Base-by-base conservation (phyloP, 2,888 invertebrate species). In the Didymodactylos carnosus region DNA sequence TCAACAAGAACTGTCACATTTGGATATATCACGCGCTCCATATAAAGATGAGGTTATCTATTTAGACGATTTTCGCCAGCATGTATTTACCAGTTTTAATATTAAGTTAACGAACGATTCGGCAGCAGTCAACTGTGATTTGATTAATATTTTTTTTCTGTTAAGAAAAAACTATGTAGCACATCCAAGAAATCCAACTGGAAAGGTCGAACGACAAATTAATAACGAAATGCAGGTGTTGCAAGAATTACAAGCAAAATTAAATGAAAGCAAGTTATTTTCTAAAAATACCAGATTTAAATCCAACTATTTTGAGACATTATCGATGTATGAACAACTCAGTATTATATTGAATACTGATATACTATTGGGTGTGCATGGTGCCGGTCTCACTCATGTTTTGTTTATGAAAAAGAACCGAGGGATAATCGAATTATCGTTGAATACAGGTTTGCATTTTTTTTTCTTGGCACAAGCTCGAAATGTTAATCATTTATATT, bases 281-380 rank as follows among this genome's bases (percentile, higher is more conserved):
- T 51, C 75, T 43, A 72, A 75, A 39, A 76, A 75, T 14, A 77
- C 78, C 69, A 71, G 69, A 39, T 76, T 82, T 0, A 76, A 62
- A 23, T 81, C 78, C 11, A 49, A 80, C 14, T 81, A 82, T 76
- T 77, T 82, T 16, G 83, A 83, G 53, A 46, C 76, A 8, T 76
- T 80, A 70, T 51, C 77, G 11, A 79, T 83, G 78, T 53, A 76
- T 14, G 72, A 79, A 27, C 83, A 83, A 77, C 76, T 83, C 35
- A 43, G 77, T 51, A 29, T 78, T 5, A 78, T 82, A 11, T 46
- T 78, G 2, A 75, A 77, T 14, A 80, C 82, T 2, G 82, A 82
- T 77, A 78, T 83, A 70, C 76, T 82, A 19, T 78, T 82, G 2
- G 82, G 82, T 3, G 82, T 83, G 81, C 83, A 82, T 53, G 83